Evolutionary conservation across 2,888 invertebrate genomes (phyloP).

Genomic region (Cepaea hortensis): DNA sequence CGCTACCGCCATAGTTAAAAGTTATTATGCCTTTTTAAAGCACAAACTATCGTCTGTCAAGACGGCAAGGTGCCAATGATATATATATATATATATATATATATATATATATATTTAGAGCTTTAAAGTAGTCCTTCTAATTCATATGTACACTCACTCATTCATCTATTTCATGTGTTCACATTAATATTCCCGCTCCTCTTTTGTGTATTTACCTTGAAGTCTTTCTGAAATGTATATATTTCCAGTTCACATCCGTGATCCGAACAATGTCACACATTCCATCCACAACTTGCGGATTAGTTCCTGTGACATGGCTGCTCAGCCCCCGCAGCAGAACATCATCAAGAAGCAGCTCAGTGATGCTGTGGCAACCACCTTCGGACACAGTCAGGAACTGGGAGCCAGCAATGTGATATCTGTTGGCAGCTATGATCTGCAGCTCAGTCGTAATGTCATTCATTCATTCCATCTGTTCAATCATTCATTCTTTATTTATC

Average conservation of each 20-base stretch:
- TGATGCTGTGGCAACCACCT: slow-evolving; percentile 84
- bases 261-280: slow-evolving; percentile 86
- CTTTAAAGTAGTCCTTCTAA: too few species aligned
- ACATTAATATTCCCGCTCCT: too few species aligned
- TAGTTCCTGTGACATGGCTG: slow-evolving; percentile 87
- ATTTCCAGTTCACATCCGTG: slow-evolving; percentile 86
- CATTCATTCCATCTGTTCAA: too few species aligned
- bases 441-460: slow-evolving; percentile 67
- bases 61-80: too few species aligned
- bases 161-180: too few species aligned
- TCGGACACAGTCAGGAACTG: slow-evolving; percentile 61
- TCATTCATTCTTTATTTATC: too few species aligned
- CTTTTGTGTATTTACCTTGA: not conserved
- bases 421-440: slow-evolving; percentile 74
- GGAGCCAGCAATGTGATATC: slow-evolving; percentile 67
- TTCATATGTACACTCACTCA: too few species aligned
- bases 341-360: slow-evolving; percentile 89
- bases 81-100: too few species aligned
- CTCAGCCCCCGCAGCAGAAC: slow-evolving; percentile 88
- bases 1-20: too few species aligned
- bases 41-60: too few species aligned
- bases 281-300: slow-evolving; percentile 86
- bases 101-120: too few species aligned
- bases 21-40: too few species aligned
- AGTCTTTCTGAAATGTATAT: not conserved